Conservation (phyloP, 2,113 vertebrate species). For the Megaptera novaeangliae region DNA sequence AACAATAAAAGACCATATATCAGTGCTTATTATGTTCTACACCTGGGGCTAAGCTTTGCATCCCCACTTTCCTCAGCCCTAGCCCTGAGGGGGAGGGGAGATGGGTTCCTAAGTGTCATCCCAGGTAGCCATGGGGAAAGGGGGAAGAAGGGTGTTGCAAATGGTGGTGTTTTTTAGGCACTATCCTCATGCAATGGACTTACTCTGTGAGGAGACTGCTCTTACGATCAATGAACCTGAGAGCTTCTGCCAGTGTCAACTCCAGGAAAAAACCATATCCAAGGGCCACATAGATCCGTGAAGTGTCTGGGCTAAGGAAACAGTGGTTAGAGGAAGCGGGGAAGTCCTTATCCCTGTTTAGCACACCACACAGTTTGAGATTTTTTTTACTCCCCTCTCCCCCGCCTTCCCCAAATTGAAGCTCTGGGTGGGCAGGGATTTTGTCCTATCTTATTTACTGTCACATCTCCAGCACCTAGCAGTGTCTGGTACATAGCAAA, state of each 20-base stretch:
- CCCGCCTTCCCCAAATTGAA: conserved; percentile 3
- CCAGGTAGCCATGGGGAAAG: background rate
- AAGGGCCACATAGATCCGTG: conserved; percentile 87
- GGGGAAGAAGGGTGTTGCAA: background rate
- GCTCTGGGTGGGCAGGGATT: conserved; percentile 7
- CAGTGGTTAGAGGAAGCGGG: conserved; percentile 1
- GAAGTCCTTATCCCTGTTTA: conserved; percentile 4
- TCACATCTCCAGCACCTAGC: background rate
- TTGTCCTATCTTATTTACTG: conserved; percentile 15
- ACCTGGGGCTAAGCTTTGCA: background rate
- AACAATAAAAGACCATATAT: background rate
- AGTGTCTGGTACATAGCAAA: background rate
- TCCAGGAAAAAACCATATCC: conserved; percentile 93
- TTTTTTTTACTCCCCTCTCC: background rate
- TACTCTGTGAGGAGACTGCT: conserved; percentile 88
- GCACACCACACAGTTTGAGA: background rate
- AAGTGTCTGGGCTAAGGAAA: conserved; percentile 83
- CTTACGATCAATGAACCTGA: conserved; percentile 90
- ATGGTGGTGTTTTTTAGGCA: conserved; percentile 35
- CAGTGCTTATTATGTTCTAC: background rate
- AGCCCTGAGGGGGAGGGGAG: background rate
- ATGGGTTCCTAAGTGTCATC: background rate
- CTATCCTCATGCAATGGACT: conserved; percentile 36
- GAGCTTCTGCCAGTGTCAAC: conserved; percentile 87
- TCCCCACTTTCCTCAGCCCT: background rate